Evolutionary conservation across 2,113 vertebrate genomes (phyloP).

Genomic region (Vicugna pacos): DNA sequence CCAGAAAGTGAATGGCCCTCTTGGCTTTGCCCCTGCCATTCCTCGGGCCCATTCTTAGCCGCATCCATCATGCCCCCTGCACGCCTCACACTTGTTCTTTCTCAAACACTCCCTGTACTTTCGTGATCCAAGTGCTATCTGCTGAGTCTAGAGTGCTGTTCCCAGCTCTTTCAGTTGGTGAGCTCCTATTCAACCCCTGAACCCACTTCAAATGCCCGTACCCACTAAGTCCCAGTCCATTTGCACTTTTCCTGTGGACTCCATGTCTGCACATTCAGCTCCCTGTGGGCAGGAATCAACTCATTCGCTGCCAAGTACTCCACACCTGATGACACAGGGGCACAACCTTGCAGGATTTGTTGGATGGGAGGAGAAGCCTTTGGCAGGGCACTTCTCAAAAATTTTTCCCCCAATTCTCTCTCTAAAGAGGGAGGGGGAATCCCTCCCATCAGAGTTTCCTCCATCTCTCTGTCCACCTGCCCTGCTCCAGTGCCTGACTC

Average conservation of each 20-base stretch:
- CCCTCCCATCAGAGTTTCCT: background rate
- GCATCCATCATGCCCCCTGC: rapidly evolving
- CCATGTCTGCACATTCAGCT: background rate
- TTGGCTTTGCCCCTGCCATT: background rate
- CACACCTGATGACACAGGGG: too few species aligned
- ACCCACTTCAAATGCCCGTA: background rate
- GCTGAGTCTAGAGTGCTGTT: background rate
- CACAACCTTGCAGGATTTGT: rapidly evolving
- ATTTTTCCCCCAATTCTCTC: rapidly evolving
- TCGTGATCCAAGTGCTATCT: background rate
- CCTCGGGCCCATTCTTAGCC: background rate
- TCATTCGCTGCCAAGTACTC: background rate
- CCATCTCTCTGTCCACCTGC: background rate
- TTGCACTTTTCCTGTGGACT: background rate
- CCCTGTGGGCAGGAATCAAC: background rate
- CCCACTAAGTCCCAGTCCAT: background rate
- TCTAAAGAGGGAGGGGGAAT: background rate
- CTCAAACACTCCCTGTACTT: background rate
- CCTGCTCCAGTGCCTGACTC: background rate
- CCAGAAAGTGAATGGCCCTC: background rate
- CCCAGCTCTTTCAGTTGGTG: background rate
- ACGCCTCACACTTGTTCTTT: background rate
- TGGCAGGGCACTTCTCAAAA: background rate
- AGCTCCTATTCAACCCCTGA: background rate
- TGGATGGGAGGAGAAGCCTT: too few species aligned